These are phyloP conservation scores for Hipposideros larvatus DNA, from an alignment of 2,797 vertebrate genomes.

Conservation along the genomic window DNA sequence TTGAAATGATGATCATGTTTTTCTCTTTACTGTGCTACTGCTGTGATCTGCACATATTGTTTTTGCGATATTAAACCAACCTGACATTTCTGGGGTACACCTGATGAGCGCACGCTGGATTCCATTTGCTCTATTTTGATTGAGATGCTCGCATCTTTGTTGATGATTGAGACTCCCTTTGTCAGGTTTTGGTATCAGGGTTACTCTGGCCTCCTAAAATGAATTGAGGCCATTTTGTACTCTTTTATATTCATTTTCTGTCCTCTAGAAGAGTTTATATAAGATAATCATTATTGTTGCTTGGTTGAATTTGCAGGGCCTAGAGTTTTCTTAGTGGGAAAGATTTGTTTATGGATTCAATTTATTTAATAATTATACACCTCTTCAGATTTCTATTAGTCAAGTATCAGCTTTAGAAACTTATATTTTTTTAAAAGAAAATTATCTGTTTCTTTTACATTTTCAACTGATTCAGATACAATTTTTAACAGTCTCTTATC, in stretches of 20 bases:
- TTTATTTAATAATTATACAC: not conserved
- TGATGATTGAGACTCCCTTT: not conserved
- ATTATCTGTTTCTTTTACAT: not conserved
- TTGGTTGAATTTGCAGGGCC: not conserved
- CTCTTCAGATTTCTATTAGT: not conserved
- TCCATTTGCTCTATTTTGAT: rapidly evolving
- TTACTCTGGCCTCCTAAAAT: too few species aligned
- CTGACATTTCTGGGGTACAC: not conserved
- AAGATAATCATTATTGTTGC: not conserved
- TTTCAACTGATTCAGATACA: not conserved
- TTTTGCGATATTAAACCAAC: not conserved
- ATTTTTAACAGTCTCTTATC: not conserved
- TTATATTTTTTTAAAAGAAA: not conserved
- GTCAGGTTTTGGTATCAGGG: not conserved
- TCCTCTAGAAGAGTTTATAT: too few species aligned
- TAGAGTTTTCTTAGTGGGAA: not conserved
- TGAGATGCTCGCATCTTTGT: not conserved
- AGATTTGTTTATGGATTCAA: not conserved
- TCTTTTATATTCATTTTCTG: too few species aligned
- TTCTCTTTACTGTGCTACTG: not conserved
- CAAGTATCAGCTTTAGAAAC: not conserved
- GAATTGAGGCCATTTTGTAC: too few species aligned
- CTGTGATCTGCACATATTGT: too few species aligned
- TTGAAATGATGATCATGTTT: not conserved
- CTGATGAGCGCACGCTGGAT: too few species aligned